Percentiles rank a stretch among this genome's conserved stretches.
Conservation (phyloP, 2,888 invertebrate genomes). For the Euplexia lucipara region DNA sequence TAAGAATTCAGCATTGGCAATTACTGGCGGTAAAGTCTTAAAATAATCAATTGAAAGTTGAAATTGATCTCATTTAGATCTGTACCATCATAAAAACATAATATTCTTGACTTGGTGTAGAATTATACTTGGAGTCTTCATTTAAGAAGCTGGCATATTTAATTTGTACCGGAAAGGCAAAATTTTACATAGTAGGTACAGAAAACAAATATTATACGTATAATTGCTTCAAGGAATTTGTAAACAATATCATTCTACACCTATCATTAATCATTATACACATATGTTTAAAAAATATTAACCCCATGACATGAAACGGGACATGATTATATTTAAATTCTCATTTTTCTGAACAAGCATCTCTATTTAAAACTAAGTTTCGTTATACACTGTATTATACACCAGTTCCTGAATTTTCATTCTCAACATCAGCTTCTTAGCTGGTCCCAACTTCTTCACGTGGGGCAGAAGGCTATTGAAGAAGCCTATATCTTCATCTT, state of each 20-base stretch:
- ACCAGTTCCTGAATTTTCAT: conserved; percentile 89
- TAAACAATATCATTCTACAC: not conserved
- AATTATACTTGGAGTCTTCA: not conserved
- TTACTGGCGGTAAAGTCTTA: not conserved
- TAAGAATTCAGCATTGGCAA: conserved; percentile 5
- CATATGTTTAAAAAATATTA: conserved; percentile 6
- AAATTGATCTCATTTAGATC: not conserved
- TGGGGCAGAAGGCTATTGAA: conserved; percentile 87
- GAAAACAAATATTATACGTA: not conserved
- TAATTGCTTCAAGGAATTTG: not conserved
- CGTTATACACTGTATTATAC: conserved; percentile 87
- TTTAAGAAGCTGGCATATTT: not conserved
- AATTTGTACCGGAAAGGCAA: not conserved
- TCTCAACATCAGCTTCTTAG: conserved; percentile 86
- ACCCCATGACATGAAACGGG: not conserved
- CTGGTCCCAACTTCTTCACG: conserved; percentile 85
- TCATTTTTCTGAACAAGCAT: conserved; percentile 29
- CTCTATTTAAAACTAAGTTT: conserved; percentile 66
- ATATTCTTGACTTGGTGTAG: not conserved
- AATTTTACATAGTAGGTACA: not conserved
- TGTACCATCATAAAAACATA: not conserved
- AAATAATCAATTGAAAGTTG: not conserved
- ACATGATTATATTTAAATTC: conserved; percentile 5
- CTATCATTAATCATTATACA: too few relatives aligned
- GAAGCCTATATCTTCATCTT: conserved; percentile 88